Percentiles rank a stretch among this genome's conserved stretches.
Evolutionary conservation across 2,113 vertebrate species (phyloP).

Genomic region (Chloroceryle aenea): DNA sequence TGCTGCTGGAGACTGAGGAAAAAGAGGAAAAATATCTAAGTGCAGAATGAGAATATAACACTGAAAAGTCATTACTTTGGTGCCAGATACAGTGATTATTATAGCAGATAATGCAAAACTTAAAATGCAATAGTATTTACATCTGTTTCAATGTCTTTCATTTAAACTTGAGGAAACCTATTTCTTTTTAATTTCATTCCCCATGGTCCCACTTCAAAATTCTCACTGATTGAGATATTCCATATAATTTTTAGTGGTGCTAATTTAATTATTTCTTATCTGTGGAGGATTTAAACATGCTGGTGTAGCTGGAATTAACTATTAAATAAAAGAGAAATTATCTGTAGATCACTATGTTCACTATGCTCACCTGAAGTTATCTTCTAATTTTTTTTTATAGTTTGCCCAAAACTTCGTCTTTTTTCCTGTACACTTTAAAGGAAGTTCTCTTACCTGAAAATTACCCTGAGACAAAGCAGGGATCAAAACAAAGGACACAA

Average conservation of each 20-base stretch:
- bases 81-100: conserved; percentile 8
- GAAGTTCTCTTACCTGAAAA: conserved; percentile 52
- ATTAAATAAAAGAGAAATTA: conserved; percentile 76
- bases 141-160: conserved; percentile 52
- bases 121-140: conserved; percentile 5
- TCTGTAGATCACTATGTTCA: conserved; percentile 56
- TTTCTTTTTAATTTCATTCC: conserved; percentile 59
- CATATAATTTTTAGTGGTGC: conserved; percentile 62
- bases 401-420: conserved; percentile 33
- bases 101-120: conserved; percentile 23
- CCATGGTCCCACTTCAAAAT: conserved; percentile 66
- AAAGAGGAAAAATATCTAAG: not conserved
- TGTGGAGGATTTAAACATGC: conserved; percentile 70
- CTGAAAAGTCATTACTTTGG: conserved; percentile 18
- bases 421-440: conserved; percentile 36
- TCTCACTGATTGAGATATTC: conserved; percentile 74
- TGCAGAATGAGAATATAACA: not conserved
- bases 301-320: conserved; percentile 72
- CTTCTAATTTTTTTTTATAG: conserved; percentile 3
- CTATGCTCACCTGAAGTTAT: conserved; percentile 17
- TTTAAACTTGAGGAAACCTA: conserved; percentile 14
- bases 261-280: conserved; percentile 81
- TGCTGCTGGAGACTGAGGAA: not conserved
- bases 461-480: conserved; percentile 61
- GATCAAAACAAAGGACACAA: conserved; percentile 44